Base-by-base conservation (phyloP, 2,888 invertebrate species). In the Eurois occulta region DNA sequence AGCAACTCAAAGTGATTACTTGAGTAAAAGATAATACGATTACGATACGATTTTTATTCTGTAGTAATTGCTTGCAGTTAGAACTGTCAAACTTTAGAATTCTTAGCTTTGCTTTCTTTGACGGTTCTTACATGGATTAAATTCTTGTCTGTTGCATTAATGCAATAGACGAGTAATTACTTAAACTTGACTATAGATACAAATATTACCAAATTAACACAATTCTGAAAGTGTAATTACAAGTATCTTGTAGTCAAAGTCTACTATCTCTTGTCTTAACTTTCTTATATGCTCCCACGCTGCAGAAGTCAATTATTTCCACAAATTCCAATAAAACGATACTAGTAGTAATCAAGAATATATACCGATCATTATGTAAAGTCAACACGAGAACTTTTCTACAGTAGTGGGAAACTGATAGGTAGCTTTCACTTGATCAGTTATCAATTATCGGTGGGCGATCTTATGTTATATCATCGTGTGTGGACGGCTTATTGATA, bases 401-500 rank as follows among this genome's bases (percentile, higher is more conserved):
- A 78, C 78, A 68, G 75, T 80, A 86, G 83, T 75, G 58, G 46
- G 46, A 72, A 79, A 66, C 24, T 77, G 65, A 71, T 81, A 35
- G 55, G 58, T 1, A 18, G 41, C 86, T 86, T 86, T 86, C 84
- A 48, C 86, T 77, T 58, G 65, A 72, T 75, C 55, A 69, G 76
- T 78, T 86, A 81, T 75, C 75, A 76, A 86, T 83, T 82, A 68
- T 62, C 43, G 4, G 77, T 81, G 75, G 83, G 83, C 46, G 58
- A 69, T 32, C 66, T 74, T 65, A 66, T 21, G 64, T 86, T 74
- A 77, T 75, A 66, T 72, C 77, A 78, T 58, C 46, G 52, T 43
- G 64, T 52, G 58, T 68, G 52, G 68, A 82, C n/a, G 35, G 35
- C 28, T 58, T 64, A 32, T 41, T 70, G 46, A 18, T 65, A 58